Evolutionary conservation across 2,113 vertebrate genomes (phyloP), one percentile per base, ranked within the genome.

Genomic region (Nibea albiflora): DNA sequence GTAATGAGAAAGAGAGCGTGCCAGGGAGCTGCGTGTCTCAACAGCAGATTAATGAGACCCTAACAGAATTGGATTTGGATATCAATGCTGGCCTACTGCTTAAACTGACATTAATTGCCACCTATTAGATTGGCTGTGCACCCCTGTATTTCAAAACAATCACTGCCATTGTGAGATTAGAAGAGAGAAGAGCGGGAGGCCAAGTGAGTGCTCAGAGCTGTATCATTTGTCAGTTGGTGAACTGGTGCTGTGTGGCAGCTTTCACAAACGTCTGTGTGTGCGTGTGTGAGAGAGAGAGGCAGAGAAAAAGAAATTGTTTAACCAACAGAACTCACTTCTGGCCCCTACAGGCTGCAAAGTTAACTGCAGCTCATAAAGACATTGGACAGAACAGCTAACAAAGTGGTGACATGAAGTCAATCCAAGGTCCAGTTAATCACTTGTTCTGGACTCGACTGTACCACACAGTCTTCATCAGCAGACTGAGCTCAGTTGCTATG

Each of bases 31-130:
- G 17, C 50, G 47, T 63, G 80, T 85, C 83, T 74, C 12, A 1
- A 85, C 67, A 70, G 82, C 75, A 85, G 89, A 93, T 89, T 88
- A 90, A 93, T 90, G 89, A 87, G 63, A 82, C 53, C 61, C 17
- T 85, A 78, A 77, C 76, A 84, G 76, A 86, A 92, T 87, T 90
- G 74, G 70, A 86, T 91, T 88, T 91, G 75, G 90, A 93, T 91
- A 93, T 93, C 86, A 93, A 90, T 86, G 76, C 46, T 73, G 69
- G 54, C 44, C 85, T 85, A 77, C 86, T 86, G 77, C 79, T 88
- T 90, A 81, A 90, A 75, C 66, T 85, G 87, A 90, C 90, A 92
- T 88, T 90, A 92, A 93, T 93, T 89, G 89, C 86, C 81, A 87
- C 88, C 86, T 88, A 87, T 90, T 91, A 89, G 75, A 92, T 85